phyloP scores from a whole-genome alignment of 2,888 invertebrate genomes.

The Nudaria mundana region DNA sequence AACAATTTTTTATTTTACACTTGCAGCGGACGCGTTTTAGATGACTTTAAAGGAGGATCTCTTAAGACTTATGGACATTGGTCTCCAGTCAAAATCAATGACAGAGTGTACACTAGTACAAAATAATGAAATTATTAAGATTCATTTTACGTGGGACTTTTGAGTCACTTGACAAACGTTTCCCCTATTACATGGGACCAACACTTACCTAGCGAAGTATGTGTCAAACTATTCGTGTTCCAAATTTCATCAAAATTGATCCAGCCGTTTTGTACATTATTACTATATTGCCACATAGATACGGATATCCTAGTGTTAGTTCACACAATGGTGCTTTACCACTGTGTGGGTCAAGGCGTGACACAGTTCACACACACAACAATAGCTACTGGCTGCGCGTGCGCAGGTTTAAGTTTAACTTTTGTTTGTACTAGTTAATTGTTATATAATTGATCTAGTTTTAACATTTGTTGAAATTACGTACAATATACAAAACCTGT shows the following conservation, averaged over 20 bases:
- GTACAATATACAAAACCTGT: neutral
- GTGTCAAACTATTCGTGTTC: too few species aligned
- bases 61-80: too few species aligned
- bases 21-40: too few species aligned
- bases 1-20: too few species aligned
- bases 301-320: slow-evolving; percentile 37
- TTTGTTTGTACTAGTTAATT: slow-evolving; percentile 2
- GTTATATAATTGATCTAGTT: neutral
- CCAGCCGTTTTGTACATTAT: neutral
- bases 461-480: neutral
- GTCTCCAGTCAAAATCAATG: too few species aligned
- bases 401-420: slow-evolving; percentile 1
- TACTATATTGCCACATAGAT: slow-evolving; percentile 7
- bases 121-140: too few species aligned
- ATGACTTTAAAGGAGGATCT: too few species aligned
- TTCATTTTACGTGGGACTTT: too few species aligned
- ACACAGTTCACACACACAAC: slow-evolving; percentile 47
- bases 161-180: too few species aligned
- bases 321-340: slow-evolving; percentile 14
- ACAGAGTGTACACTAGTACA: too few species aligned
- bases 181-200: too few species aligned
- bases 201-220: too few species aligned
- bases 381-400: slow-evolving; percentile 5
- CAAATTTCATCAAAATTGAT: neutral
- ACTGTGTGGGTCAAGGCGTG: slow-evolving; percentile 52